Evolutionary conservation across 2,113 vertebrate species (phyloP), one percentile per base, ranked within the genome.

Genomic region (Prietella phreatophila): DNA sequence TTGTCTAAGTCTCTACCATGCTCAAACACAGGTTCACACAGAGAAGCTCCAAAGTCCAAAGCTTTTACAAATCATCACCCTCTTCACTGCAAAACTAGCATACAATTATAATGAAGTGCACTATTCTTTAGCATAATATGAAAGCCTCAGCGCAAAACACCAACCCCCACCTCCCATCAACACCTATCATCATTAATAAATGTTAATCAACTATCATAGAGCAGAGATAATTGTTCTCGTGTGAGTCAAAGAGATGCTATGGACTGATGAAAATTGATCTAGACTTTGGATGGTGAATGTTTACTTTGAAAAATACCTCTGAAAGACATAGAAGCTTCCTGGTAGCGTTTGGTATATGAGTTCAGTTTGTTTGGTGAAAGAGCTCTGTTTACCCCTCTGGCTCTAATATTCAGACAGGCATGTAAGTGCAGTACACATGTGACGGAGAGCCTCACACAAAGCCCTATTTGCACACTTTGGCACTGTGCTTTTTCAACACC

Each of bases 31-130:
- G 56, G 36, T 63, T 83, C 87, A 90, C 53, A 79, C 47, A 71
- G 33, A 71, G 58, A 61, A 84, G 30, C 91, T 90, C 79, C 93
- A 92, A 94, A 91, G 92, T 91, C 91, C 92, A 87, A 84, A 87
- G 85, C 73, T 92, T 53, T 71, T 58, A 56, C 47, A 85, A 92
- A 73, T 88, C 53, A 33, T 47, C n/a, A 53, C 53, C 33, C 19
- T 33, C 25, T 25, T 76, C 30, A 60, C 5, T 82, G 55, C 30
- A 82, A 36, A 82, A 82, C 79, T 5, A 30, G 10, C 75, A 50
- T 78, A 50, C 27, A 50, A 47, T 15, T 33, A 56, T 10, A 80
- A 80, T 80, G 20, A 50, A 50, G 42, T 78, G 27, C 75, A 20
- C 4, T 81, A n/a, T 55, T 80, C 3, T 36, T 81, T 58, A 58